Evolutionary conservation across 92 coral and sea anemone species (phyloP), one percentile per base, ranked within the genome.

Genomic region (Meandrina meandrites): DNA sequence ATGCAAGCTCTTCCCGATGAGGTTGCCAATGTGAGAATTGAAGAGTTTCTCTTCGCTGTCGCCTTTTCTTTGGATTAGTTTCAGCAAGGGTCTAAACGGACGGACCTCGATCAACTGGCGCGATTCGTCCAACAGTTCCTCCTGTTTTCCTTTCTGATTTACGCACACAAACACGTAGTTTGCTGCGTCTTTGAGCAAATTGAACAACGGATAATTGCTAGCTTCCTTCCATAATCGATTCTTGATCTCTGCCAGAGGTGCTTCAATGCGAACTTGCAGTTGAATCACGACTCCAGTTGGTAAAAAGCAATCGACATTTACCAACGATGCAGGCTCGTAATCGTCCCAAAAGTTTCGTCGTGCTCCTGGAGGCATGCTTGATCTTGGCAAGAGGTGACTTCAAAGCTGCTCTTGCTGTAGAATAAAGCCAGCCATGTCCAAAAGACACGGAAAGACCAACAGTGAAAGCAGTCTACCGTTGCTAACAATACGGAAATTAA

Each of bases 221-320:
- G 98, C 98, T 90, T 96, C 98, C 83, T 86, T 89, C 94, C 98
- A 96, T 56, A 96, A 86, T 75, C 93, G 92, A 30, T 28, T 75
- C 77, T 96, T 96, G 58, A 96, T 96, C 62, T 96, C 98, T 21
- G 88, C 82, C 42, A 96, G 87, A 19, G 91, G 89, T 15, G 99
- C 90, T 79, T 94, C 96, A 31, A 94, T 91, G 17, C 95, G 88
- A 5, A 95, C 94, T 75, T 89, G 88, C 64, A 96, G 90, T 27
- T 96, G 96, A 56, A 96, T 93, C 81, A 96, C 88, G 5, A 96
- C 99, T 58, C 99, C 99, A 42, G 98, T 96, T 0, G 99, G 99
- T 18, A 96, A 87, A 56, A 96, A 92, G 78, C 99, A 96, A 84
- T 96, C 96, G 16, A 96, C 98, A 76, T 91, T 93, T 16, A 96